Evolutionary conservation across 2,113 vertebrate genomes (phyloP).

Genomic region (Phylloscopus trochilus): DNA sequence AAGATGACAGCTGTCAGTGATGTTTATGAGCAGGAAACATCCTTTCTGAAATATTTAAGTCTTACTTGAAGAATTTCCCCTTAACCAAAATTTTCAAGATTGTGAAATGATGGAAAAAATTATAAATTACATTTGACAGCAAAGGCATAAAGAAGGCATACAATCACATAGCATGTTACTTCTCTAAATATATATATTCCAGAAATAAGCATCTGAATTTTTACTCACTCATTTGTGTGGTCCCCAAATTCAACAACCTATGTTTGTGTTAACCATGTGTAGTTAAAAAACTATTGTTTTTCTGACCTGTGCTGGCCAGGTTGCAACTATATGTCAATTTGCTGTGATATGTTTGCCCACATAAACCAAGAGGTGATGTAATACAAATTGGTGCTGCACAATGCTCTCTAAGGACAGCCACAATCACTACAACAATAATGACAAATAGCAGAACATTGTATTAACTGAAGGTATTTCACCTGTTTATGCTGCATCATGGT

Average conservation of each 20-base stretch:
- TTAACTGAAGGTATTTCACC: background rate
- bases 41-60: background rate
- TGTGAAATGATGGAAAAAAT: background rate
- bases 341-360: background rate
- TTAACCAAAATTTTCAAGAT: background rate
- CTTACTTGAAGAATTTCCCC: background rate
- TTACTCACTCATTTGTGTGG: background rate
- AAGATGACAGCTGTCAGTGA: background rate
- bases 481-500: background rate
- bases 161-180: accelerated
- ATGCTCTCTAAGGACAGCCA: background rate
- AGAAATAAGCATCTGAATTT: background rate
- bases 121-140: background rate
- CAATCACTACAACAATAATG: background rate
- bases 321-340: background rate
- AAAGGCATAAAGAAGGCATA: background rate
- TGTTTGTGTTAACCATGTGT: background rate
- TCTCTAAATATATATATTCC: background rate
- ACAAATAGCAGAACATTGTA: background rate
- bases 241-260: background rate
- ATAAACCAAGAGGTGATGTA: background rate
- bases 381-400: background rate
- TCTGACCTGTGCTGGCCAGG: background rate
- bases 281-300: constrained; percentile 13
- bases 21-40: background rate